Evolutionary conservation across 2,797 vertebrate genomes (phyloP).

Genomic region (Valencia hispanica): DNA sequence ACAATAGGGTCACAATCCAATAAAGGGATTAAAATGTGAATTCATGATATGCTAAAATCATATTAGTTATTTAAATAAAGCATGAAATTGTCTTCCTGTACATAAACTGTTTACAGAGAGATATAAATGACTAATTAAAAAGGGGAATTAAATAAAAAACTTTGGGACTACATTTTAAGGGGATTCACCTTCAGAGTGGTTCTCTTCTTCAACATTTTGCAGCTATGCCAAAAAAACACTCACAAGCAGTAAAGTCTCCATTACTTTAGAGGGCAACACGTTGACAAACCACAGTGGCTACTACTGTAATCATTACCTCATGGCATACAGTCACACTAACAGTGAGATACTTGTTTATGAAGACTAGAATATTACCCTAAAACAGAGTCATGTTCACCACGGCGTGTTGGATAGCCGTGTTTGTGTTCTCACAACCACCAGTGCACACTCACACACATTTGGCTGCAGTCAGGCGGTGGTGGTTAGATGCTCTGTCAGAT

Average conservation of each 20-base stretch:
- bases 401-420: conserved; percentile 2
- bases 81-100: neutral
- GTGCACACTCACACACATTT: conserved; percentile 36
- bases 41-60: neutral
- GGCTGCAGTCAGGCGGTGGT: conserved; percentile 41
- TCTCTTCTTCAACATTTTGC: conserved; percentile 45
- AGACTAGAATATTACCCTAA: conserved; percentile 5
- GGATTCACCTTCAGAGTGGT: conserved; percentile 49
- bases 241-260: conserved; percentile 7
- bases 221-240: conserved; percentile 18
- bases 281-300: neutral
- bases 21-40: neutral
- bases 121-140: neutral
- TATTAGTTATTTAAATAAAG: neutral
- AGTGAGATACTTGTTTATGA: neutral
- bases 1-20: neutral
- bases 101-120: neutral
- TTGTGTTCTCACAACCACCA: conserved; percentile 11
- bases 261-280: conserved; percentile 1
- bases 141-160: neutral
- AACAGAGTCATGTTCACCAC: neutral
- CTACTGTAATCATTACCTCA: neutral
- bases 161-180: neutral
- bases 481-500: conserved; percentile 68
- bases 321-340: neutral